phyloP scores from a whole-genome alignment of 2,797 vertebrate genomes.

The Columba guinea region DNA sequence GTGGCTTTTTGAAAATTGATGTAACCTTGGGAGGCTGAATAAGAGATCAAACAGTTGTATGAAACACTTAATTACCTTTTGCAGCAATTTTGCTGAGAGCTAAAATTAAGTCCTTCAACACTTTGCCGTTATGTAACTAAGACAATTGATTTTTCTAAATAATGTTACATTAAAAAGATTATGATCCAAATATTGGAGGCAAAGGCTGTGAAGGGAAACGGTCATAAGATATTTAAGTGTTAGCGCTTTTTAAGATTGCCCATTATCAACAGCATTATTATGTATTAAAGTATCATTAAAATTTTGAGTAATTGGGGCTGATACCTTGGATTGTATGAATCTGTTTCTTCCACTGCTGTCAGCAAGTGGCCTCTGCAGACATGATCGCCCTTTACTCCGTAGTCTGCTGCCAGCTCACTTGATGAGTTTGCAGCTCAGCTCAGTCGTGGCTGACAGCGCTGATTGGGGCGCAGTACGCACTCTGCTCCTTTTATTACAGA shows the following conservation, averaged over 20 bases:
- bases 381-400: constrained; percentile 68
- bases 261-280: constrained; percentile 75
- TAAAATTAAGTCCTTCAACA: constrained; percentile 80
- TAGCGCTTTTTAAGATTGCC: constrained; percentile 72
- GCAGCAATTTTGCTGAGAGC: constrained; percentile 75
- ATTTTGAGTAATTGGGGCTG: constrained; percentile 79
- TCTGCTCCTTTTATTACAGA: constrained; percentile 98
- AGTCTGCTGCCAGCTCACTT: constrained; percentile 76
- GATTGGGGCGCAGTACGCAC: constrained; percentile 86
- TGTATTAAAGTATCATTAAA: constrained; percentile 79
- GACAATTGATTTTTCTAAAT: constrained; percentile 84
- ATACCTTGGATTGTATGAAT: constrained; percentile 74
- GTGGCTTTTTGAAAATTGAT: constrained; percentile 66
- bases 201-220: constrained; percentile 78
- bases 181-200: constrained; percentile 78
- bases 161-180: constrained; percentile 81
- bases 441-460: constrained; percentile 84
- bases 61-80: constrained; percentile 81
- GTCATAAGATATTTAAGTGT: constrained; percentile 75
- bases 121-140: constrained; percentile 78
- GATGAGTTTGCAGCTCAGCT: constrained; percentile 81
- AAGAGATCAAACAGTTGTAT: constrained; percentile 71
- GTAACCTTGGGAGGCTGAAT: constrained; percentile 77
- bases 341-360: constrained; percentile 71
- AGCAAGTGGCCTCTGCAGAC: constrained; percentile 75